phyloP scores from a whole-genome alignment of 2,797 vertebrate genomes.

The Eidolon dupreanum region DNA sequence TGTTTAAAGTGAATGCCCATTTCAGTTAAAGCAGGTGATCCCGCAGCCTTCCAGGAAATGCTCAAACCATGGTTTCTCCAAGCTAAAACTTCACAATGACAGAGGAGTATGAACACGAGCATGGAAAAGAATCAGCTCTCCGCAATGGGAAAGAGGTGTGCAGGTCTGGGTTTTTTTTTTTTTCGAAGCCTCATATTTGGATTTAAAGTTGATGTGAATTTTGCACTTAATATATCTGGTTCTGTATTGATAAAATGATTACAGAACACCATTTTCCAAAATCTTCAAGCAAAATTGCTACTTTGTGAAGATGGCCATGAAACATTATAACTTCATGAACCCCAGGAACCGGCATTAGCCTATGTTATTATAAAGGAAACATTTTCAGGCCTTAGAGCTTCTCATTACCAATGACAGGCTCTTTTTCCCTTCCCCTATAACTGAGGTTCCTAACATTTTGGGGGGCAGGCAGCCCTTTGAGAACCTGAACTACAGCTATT shows the following conservation, averaged over 20 bases:
- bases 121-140: neutral
- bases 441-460: neutral
- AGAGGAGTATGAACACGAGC: neutral
- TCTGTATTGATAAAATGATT: neutral
- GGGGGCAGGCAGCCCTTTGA: neutral
- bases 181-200: neutral
- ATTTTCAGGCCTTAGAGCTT: neutral
- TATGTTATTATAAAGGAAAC: neutral
- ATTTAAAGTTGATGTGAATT: neutral
- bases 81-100: neutral
- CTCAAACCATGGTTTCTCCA: neutral
- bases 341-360: neutral
- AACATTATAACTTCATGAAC: fast-evolving
- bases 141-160: neutral
- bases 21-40: neutral
- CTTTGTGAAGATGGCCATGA: neutral
- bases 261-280: neutral
- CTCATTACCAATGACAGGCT: neutral
- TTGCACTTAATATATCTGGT: neutral
- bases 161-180: no score
- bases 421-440: neutral
- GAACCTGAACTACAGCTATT: neutral
- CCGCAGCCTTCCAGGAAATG: neutral
- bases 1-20: neutral
- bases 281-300: neutral